Base-by-base conservation (phyloP, 2,888 invertebrate genomes). In the Thalpophila matura region DNA sequence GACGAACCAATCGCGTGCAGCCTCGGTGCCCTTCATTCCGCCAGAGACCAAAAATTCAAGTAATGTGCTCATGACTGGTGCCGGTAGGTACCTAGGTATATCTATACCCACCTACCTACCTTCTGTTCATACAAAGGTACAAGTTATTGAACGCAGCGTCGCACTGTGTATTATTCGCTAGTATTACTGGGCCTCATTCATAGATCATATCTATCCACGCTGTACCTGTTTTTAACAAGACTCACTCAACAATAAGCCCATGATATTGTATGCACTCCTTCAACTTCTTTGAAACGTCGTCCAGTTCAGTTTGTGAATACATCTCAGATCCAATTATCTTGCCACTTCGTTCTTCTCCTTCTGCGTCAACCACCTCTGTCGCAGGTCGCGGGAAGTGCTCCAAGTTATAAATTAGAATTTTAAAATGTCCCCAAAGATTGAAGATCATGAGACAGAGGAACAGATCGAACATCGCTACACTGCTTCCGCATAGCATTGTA, bases 361-460 rank as follows among this genome's bases (percentile, higher is more conserved):
- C 29, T 10, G 24, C 18, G 29, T 43, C 43, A 26, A 35, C 10
- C 6, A 35, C 22, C 45, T 47, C 57, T 12, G 67, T 26, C 3
- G 69, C 74, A 12, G 69, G 69, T 45, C 68, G 47, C 3, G 69
- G 69, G 16, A 70, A 82, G 24, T 65, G 43, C 24, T 75, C 64
- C 54, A 83, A 49, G 10, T 68, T 72, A 9, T 79, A 7, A 24
- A 78, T 69, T 1, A 84, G 68, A 26, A 84, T 82, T 35, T 68
- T 61, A 45, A 84, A 58, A 62, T 81, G 81, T 0, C 83, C 83
- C 81, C 80, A 82, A 3, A 79, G 49, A 50, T 84, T 77, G 54
- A 80, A 78, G 16, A 81, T 57, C 61, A 84, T 79, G 4, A 83
- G 40, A 16, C 71, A 74, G 18, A 83, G 68, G 16, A 74, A 69